Evolutionary conservation across 2,797 vertebrate species (phyloP), one percentile per base, ranked within the genome.

Genomic region (Telmatherina bonti): DNA sequence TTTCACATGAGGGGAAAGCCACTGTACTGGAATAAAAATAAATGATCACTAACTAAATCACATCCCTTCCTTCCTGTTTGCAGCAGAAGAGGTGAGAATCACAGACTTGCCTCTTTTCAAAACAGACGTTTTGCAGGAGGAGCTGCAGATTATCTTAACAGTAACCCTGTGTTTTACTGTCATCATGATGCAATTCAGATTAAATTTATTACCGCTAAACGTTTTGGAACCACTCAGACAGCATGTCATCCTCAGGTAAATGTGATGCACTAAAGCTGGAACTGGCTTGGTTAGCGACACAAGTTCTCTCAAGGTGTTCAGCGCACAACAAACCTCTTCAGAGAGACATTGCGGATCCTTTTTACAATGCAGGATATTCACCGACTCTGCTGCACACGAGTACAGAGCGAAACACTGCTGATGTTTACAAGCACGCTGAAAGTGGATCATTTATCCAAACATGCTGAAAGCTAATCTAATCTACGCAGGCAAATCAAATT

Each of bases 391-490:
- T 74, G 64, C 43, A 67, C 58, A 67, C 49, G 63, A 62, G 62
- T 54, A 56, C 70, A 72, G 68, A 67, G 29, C 67, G 63, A 85
- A 83, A 72, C 72, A 60, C 76, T 79, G 51, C 18, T 53, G 2
- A 49, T 85, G 81, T 89, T 87, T 86, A 83, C 85, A 71, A 69
- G 81, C 71, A 58, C 73, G 38, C 72, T 63, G 67, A 85, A 71
- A 85, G 70, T 64, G 83, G 72, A 79, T 81, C 67, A 71, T 84
- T 90, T 80, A 84, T 84, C 73, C 74, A 86, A 80, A 81, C 74
- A 74, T 52, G 51, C 61, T 68, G 86, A 85, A 71, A 65, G 64
- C 31, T 76, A 81, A 86, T 84, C 67, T 77, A 82, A 85, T 74
- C 65, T 75, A 78, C 26, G 64, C 61, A 75, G 62, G 73, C 70